Base-by-base conservation (phyloP, 2,888 invertebrate species). In the Chironomus riparius region DNA sequence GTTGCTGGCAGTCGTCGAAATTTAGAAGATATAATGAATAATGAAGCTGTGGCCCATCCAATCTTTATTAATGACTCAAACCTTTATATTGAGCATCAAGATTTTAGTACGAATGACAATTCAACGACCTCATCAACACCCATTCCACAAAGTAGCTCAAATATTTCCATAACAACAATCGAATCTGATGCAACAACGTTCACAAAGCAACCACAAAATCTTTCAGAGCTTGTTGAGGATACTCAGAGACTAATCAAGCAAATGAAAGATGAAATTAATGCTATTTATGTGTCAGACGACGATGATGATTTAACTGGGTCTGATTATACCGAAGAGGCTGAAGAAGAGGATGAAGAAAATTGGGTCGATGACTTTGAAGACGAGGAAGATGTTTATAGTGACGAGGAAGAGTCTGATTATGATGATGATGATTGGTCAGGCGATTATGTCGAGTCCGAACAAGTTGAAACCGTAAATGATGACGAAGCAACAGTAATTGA, bases 221-320 rank as follows among this genome's bases (percentile, higher is more conserved):
- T 85, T 5, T 83, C 82, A 2, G 88, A 88, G 78, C 85, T 89
- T 71, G 88, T 89, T 7, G 87, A 87, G 79, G 86, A 87, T 77
- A 89, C 89, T 0, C 88, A 89, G 81, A 85, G 85, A 77, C 80
- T 89, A 62, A 89, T 89, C 77, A 87, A 89, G 78, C 88, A 88
- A 82, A 89, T 89, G 89, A 88, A 87, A 80, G 87, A 88, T 79
- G 89, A 89, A 85, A 88, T 89, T 50, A 87, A 87, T 81, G 87
- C 86, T 68, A 83, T 83, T 47, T 83, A 83, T 77, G 83, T 82
- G 69, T 83, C 83, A 0, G 80, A 81, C 68, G 76, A 77, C 15
- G 77, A 78, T 3, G 70, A 77, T 62, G 68, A 68, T n/a, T 70
- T 24, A 7, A 76, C 68, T 21, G 47, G 38, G 80, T 77, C 80